Evolutionary conservation across 1,140 invertebrate genomes (phyloP), one percentile per base, ranked within the genome.

Genomic region (Nasonia giraulti): DNA sequence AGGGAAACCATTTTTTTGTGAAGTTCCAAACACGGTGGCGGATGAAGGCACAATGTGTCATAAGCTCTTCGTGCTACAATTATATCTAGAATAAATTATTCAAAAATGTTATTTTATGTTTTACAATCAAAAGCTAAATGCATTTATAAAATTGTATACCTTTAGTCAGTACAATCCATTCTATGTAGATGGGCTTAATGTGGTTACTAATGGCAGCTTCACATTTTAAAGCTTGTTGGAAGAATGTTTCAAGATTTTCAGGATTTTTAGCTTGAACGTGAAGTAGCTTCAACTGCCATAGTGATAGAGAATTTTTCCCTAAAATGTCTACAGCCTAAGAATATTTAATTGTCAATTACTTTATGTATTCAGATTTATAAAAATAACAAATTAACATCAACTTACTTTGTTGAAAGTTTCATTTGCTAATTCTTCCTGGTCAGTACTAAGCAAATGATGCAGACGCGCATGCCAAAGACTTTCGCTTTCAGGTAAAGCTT

Each of bases 1-100:
- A 95, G 82, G 68, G 92, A 87, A 1, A 91, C 89, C 94, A 95
- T 94, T 85, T 93, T 93, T 66, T 90, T 90, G 84, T 95, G 94
- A 7, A 95, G 87, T 44, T 94, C 91, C 40, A 94, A 83, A 85
- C 90, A 92, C 27, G 91, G 91, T 3, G 93, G 93, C 47, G 93
- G 92, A 80, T 90, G 87, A 11, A 90, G 83, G 47, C 90, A 88
- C 2, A 94, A 84, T 31, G 86, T 82, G 40, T 91, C 87, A 84
- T 95, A 95, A 11, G 90, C 82, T 83, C 91, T 89, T 27, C 94
- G 91, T 23, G 93, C 92, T 23, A 86, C 88, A 75, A 89, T 84
- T 44, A 94, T 93, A 68, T 91, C 94, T 91, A 75, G 0, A 75
- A 55, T 8, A 87, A 44, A 80, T 47, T 6, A 73, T 79, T 73